These are phyloP conservation scores for Ginglymostoma cirratum DNA, from an alignment of 2,113 vertebrate genomes.

Conservation along the genomic window DNA sequence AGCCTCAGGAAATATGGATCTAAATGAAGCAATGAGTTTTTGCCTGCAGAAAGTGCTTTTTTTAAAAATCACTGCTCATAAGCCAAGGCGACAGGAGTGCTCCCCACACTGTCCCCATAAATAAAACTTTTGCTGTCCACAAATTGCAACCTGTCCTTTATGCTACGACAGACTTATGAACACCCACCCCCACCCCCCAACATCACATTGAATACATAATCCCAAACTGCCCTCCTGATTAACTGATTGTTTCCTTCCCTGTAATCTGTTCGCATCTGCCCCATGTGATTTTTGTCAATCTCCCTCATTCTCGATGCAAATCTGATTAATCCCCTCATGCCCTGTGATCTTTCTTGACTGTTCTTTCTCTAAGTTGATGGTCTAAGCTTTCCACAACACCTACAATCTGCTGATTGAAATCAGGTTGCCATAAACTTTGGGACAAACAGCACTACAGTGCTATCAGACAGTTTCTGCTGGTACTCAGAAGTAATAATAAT, in stretches of 20 bases:
- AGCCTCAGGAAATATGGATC: neutral
- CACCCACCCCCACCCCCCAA: too few relatives aligned
- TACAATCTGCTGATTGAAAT: too few relatives aligned
- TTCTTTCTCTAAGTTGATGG: too few relatives aligned
- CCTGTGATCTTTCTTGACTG: neutral
- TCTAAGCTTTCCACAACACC: too few relatives aligned
- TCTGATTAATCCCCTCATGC: neutral
- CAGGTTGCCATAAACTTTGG: too few relatives aligned
- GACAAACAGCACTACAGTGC: neutral
- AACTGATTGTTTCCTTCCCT: neutral
- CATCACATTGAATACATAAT: too few relatives aligned
- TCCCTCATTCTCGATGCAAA: neutral
- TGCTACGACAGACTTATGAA: neutral
- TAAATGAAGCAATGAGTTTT: neutral
- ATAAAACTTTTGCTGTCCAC: neutral
- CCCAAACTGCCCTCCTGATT: neutral
- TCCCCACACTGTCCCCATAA: neutral
- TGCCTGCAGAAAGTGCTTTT: neutral
- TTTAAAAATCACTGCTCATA: neutral
- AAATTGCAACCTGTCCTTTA: too few relatives aligned
- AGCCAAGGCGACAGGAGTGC: neutral
- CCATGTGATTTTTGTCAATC: too few relatives aligned
- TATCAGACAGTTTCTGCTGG: neutral
- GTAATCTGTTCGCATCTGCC: neutral
- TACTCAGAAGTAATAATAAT: neutral